These are phyloP conservation scores for Craterocephalus amniculus DNA, from an alignment of 2,797 vertebrate genomes.

Conservation along the genomic window DNA sequence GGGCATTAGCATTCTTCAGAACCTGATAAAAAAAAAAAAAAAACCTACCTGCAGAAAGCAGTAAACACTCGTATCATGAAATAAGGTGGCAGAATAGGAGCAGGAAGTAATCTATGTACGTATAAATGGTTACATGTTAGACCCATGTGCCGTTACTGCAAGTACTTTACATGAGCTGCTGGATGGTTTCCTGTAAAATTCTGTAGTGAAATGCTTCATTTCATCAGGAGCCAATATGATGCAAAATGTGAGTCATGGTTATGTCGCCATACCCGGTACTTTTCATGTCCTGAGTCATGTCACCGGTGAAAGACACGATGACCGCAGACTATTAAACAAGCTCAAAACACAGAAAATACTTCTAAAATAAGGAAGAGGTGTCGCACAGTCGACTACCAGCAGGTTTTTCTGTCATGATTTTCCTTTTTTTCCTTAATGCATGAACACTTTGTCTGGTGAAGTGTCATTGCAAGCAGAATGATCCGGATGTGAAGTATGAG, in stretches of 20 bases:
- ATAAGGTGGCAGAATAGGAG: background rate
- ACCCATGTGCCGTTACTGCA: background rate
- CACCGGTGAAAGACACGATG: background rate
- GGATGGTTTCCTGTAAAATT: background rate
- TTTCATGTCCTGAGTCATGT: background rate
- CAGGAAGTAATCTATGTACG: background rate
- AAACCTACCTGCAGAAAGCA: background rate
- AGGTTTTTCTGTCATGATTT: background rate
- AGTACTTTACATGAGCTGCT: background rate
- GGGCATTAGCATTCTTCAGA: constrained; percentile 13
- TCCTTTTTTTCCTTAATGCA: too few relatives aligned
- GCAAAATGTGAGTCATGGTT: background rate
- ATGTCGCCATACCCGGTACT: background rate
- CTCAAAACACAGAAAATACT: too few relatives aligned
- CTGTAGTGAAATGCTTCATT: background rate
- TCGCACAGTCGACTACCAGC: background rate
- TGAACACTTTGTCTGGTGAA: too few relatives aligned
- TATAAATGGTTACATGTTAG: background rate
- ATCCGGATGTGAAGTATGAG: too few relatives aligned
- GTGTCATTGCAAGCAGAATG: too few relatives aligned
- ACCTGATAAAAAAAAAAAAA: constrained; percentile 7
- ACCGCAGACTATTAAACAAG: too few relatives aligned
- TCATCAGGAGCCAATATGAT: background rate
- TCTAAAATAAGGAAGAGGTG: too few relatives aligned
- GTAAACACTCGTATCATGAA: background rate